Evolutionary conservation across 2,888 invertebrate species (phyloP).

Genomic region (Pardosa pseudoannulata): DNA sequence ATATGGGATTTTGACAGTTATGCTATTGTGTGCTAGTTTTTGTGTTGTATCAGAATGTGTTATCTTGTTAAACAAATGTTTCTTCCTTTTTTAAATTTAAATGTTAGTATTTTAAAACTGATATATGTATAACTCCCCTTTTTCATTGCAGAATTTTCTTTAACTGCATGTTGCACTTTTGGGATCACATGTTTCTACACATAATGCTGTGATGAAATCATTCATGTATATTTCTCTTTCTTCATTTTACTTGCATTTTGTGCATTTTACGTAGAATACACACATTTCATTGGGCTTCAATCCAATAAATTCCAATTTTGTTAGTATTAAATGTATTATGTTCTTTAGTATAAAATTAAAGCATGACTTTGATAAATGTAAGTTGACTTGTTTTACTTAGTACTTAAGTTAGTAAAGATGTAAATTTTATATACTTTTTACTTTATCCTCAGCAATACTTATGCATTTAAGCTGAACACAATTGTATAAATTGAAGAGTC

Average conservation of each 20-base stretch:
- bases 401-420: no score
- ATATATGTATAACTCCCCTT: no score
- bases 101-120: no score
- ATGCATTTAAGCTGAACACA: no score
- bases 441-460: no score
- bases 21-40: no score
- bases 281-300: background rate
- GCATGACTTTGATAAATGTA: background rate
- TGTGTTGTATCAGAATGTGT: no score
- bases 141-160: background rate
- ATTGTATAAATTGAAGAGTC: no score
- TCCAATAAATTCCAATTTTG: background rate
- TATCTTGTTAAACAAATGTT: no score
- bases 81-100: no score
- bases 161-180: background rate
- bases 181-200: background rate
- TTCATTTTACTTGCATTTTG: background rate
- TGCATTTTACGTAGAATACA: background rate
- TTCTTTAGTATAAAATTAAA: background rate
- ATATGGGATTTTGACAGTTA: no score
- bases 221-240: background rate
- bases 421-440: no score
- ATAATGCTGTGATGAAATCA: slow-evolving; percentile 11
- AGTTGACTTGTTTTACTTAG: background rate
- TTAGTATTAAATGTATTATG: background rate